Conservation (phyloP, 2,113 vertebrate genomes). For the Oreocharis arfaki region DNA sequence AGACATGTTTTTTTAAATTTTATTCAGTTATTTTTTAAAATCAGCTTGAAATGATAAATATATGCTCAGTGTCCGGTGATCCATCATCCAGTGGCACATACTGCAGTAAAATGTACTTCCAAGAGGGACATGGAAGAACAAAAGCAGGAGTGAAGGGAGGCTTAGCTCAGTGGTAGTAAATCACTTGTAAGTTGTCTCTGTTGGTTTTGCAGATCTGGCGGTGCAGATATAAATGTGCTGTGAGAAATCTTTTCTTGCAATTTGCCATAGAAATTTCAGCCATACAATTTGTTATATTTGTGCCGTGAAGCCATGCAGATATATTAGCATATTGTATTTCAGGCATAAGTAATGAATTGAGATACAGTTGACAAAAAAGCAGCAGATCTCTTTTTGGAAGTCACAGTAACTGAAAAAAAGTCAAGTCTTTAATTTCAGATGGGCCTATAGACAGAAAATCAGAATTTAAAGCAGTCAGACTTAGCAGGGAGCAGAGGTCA, state of each 20-base stretch:
- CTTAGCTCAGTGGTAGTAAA: slow-evolving; percentile 5
- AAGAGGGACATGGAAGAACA: not conserved
- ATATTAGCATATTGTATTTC: not conserved
- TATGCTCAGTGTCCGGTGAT: not conserved
- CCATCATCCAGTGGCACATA: not conserved
- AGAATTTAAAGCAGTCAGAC: not conserved
- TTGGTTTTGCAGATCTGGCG: not conserved
- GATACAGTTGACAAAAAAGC: not conserved
- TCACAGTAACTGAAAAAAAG: not conserved
- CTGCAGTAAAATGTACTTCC: not conserved
- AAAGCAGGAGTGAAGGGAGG: not conserved
- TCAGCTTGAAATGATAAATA: slow-evolving; percentile 22
- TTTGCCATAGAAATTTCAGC: not conserved
- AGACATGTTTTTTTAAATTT: not conserved
- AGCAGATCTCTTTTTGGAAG: not conserved
- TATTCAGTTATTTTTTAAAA: slow-evolving; percentile 9
- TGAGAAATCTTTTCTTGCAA: not conserved
- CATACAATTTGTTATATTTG: not conserved
- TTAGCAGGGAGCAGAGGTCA: not conserved
- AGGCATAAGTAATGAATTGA: not conserved
- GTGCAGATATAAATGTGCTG: not conserved
- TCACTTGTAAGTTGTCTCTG: not conserved
- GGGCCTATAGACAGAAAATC: not conserved
- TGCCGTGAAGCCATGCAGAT: not conserved
- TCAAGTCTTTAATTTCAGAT: not conserved